A percentile compares a stretch with the other conserved stretches of the same genome.
Conservation (phyloP, 2,888 invertebrate species). For the Trachelus iudaicus region DNA sequence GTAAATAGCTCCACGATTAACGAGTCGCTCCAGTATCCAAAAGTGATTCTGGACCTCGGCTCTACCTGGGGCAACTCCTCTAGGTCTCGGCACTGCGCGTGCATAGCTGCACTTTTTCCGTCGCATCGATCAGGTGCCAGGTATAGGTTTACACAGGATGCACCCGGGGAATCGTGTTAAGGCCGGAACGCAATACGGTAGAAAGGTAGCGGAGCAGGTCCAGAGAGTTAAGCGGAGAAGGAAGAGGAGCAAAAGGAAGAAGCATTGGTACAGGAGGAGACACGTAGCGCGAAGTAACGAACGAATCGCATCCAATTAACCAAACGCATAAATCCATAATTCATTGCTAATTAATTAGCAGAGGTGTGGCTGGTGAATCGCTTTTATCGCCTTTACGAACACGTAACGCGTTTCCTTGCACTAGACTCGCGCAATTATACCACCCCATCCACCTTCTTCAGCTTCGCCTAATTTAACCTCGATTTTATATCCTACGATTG, state of each 20-base stretch:
- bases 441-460: not conserved
- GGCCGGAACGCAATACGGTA: not conserved
- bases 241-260: not conserved
- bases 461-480: not conserved
- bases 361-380: constrained; percentile 10
- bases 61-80: not conserved
- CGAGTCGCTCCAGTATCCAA: not conserved
- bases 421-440: not conserved
- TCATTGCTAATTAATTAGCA: constrained; percentile 55
- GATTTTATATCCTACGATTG: not conserved
- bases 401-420: not conserved
- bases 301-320: constrained; percentile 47
- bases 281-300: constrained; percentile 13
- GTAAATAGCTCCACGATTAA: not conserved
- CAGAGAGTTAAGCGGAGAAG: not conserved
- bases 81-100: not conserved
- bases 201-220: not conserved
- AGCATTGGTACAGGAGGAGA: not conserved
- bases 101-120: not conserved
- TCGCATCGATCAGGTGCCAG: not conserved
- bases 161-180: not conserved
- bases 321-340: constrained; percentile 50
- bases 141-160: not conserved
- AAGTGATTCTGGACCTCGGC: not conserved
- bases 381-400: constrained; percentile 7